These are phyloP conservation scores for Oscheius myriophilus DNA, from an alignment of 2,888 invertebrate species.

Conservation along the genomic window DNA sequence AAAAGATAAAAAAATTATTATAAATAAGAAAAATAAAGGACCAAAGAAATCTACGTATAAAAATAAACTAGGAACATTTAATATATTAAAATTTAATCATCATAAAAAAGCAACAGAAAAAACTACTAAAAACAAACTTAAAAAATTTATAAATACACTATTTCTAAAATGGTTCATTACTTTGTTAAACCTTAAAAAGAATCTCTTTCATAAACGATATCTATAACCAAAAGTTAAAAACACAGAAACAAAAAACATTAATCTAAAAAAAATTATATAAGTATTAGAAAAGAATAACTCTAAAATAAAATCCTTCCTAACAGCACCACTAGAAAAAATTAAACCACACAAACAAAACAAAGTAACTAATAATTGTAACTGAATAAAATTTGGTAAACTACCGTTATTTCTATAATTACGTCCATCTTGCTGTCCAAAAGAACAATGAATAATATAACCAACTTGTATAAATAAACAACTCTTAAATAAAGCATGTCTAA, in stretches of 20 bases:
- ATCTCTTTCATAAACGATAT: conserved; percentile 57
- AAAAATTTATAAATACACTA: conserved; percentile 53
- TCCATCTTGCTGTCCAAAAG: conserved; percentile 60
- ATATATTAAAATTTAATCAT: no score
- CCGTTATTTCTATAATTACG: conserved; percentile 57
- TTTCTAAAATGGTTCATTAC: conserved; percentile 50
- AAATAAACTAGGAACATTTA: no score
- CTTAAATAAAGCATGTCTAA: conserved; percentile 60
- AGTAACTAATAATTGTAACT: conserved; percentile 52
- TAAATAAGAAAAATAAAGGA: no score
- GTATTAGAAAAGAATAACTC: conserved; percentile 54
- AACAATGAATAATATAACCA: conserved; percentile 60
- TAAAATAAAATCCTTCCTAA: conserved; percentile 62
- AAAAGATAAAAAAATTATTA: conserved; percentile 52
- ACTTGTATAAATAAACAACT: conserved; percentile 60
- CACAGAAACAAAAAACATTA: conserved; percentile 56
- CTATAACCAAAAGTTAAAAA: conserved; percentile 61
- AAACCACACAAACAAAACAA: conserved; percentile 60
- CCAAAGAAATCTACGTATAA: no score
- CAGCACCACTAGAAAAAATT: conserved; percentile 56
- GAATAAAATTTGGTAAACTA: conserved; percentile 54
- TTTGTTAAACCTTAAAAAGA: conserved; percentile 55
- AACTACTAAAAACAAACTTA: conserved; percentile 49
- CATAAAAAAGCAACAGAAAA: conserved; percentile 47
- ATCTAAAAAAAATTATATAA: conserved; percentile 47